Base-by-base conservation (phyloP, 2,888 invertebrate species). In the Luffia ferchaultella region DNA sequence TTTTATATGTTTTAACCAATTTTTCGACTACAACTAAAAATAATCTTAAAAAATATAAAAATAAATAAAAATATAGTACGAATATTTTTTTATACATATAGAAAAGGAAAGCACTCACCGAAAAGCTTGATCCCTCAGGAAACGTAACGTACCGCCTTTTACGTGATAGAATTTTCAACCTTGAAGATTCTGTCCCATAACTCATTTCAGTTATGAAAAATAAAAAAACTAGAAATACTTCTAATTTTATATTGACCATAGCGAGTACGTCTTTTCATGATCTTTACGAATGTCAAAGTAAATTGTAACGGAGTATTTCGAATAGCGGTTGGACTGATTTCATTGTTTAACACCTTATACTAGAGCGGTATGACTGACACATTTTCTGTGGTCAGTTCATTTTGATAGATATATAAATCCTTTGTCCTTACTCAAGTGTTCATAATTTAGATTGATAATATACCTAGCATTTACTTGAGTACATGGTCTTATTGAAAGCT, bases 51-150 rank as follows among this genome's bases (percentile, higher is more conserved):
- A n/a, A n/a, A n/a, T n/a, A n/a, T n/a, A n/a, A n/a, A n/a, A n/a
- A n/a, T n/a, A n/a, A n/a, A n/a, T n/a, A n/a, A n/a, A n/a, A n/a
- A n/a, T n/a, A n/a, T n/a, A n/a, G n/a, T n/a, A n/a, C n/a, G n/a
- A n/a, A n/a, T n/a, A n/a, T n/a, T n/a, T n/a, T n/a, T n/a, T n/a
- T n/a, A n/a, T n/a, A n/a, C n/a, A n/a, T n/a, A n/a, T n/a, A n/a
- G n/a, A n/a, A n/a, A n/a, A n/a, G n/a, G n/a, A 55, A 51, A 50
- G 45, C 52, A 85, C 88, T 87, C 63, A 89, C 89, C 53, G 89
- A 89, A 71, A 89, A 88, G 70, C 88, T 88, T 12, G 89, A 87
- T 16, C 90, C 90, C 67, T 90, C 90, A 1, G 90, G 90, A 71
- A 90, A 90, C 19, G 89, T 88, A 12, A 90, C 85, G 62, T 89